Conservation (phyloP, 2,113 vertebrate species). For the Dicaeum eximium region DNA sequence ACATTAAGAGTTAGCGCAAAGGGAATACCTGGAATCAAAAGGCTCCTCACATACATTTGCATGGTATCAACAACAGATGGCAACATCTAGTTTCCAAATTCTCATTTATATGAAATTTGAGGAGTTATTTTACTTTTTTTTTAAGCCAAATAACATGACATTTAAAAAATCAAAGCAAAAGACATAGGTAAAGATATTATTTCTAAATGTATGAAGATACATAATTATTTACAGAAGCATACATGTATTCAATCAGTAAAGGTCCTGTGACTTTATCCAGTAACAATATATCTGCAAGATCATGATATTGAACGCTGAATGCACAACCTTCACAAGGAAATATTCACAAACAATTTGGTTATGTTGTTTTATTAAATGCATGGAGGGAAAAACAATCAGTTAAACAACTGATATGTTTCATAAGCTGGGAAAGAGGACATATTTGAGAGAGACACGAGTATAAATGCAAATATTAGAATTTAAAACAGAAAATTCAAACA, state of each 20-base stretch:
- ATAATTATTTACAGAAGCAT: background rate
- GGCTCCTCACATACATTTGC: background rate
- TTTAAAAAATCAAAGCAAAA: background rate
- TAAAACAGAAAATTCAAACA: background rate
- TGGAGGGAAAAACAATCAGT: background rate
- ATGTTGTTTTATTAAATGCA: background rate
- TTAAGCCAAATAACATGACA: background rate
- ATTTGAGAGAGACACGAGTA: background rate
- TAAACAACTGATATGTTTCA: background rate
- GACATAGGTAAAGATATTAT: background rate
- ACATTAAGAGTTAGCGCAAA: background rate
- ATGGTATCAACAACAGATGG: background rate
- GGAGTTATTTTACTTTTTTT: background rate
- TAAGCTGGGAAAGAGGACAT: background rate
- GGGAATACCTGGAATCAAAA: background rate
- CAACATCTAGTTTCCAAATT: background rate
- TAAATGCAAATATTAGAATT: background rate
- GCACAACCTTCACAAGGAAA: background rate
- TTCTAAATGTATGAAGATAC: background rate
- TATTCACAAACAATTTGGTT: background rate
- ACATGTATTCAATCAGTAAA: background rate
- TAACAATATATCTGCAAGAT: background rate
- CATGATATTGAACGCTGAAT: background rate
- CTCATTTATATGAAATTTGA: background rate
- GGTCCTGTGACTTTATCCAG: background rate